These are phyloP conservation scores for Ranitomeya variabilis DNA, from an alignment of 2,113 vertebrate genomes.

Conservation along the genomic window DNA sequence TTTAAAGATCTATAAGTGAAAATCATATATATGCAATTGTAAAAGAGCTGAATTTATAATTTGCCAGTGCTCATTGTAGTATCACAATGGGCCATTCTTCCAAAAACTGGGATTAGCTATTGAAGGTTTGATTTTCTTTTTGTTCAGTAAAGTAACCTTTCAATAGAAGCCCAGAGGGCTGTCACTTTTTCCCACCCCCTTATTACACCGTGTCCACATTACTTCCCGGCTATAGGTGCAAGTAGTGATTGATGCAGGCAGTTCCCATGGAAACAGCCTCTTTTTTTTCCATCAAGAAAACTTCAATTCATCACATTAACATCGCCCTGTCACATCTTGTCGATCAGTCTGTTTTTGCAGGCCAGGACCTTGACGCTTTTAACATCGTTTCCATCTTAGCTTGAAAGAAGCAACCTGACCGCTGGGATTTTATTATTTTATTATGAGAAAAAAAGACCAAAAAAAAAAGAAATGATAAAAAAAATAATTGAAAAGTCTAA, in stretches of 20 bases:
- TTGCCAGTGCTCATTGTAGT: too few relatives aligned
- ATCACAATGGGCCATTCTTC: too few relatives aligned
- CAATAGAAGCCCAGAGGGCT: background rate
- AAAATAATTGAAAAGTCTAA: background rate
- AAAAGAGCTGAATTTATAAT: too few relatives aligned
- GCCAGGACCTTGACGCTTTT: constrained; percentile 23
- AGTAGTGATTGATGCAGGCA: background rate
- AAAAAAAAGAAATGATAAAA: background rate
- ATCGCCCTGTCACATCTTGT: constrained; percentile 33
- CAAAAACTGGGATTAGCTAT: too few relatives aligned
- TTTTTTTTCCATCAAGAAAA: constrained; percentile 10
- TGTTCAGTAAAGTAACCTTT: background rate
- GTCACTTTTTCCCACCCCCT: background rate
- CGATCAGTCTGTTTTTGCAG: background rate
- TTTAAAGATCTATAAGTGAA: too few relatives aligned
- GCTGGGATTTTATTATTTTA: background rate
- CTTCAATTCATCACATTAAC: constrained; percentile 48
- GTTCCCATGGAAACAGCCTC: constrained; percentile 24
- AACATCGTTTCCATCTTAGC: constrained; percentile 8
- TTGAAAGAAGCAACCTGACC: background rate
- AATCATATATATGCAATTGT: too few relatives aligned
- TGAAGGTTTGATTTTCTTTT: background rate
- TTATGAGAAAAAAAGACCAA: background rate
- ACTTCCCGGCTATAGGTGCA: background rate
- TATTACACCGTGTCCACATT: background rate